These are phyloP conservation scores for Lamellibrachia columna DNA, from an alignment of 2,888 invertebrate species.

Conservation along the genomic window DNA sequence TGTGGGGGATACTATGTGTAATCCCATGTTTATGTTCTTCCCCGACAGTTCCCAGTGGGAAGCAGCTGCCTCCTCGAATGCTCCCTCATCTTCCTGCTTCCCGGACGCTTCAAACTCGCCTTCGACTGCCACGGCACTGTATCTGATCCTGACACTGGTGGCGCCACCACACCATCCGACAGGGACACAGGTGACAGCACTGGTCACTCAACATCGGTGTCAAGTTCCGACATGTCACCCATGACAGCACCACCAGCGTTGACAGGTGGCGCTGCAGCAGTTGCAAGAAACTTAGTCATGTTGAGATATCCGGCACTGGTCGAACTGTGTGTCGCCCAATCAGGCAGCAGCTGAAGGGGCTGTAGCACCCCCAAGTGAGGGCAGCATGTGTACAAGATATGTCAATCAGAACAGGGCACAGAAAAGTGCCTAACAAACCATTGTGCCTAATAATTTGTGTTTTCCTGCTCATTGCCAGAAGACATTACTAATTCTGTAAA, in stretches of 20 bases:
- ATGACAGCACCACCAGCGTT: not conserved
- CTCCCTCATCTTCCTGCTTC: not conserved
- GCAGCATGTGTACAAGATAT: not conserved
- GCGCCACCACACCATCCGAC: not conserved
- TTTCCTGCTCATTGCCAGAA: too few relatives aligned
- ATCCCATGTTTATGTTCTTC: not conserved
- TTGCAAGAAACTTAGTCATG: not conserved
- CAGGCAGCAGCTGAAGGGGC: not conserved
- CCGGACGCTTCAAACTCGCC: not conserved
- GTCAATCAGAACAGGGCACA: not conserved
- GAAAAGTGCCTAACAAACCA: not conserved
- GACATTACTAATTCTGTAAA: too few relatives aligned
- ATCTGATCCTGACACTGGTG: not conserved
- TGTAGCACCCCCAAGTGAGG: not conserved
- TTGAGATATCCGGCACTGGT: not conserved
- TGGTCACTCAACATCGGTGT: not conserved
- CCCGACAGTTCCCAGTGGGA: not conserved
- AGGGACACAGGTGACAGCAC: not conserved
- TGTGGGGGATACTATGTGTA: not conserved
- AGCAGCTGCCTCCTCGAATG: not conserved
- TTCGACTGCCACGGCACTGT: not conserved
- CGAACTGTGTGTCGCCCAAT: slow-evolving; percentile 12
- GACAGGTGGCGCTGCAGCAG: not conserved
- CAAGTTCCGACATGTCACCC: not conserved
- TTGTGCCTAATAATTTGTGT: not conserved